These are phyloP conservation scores for Scolopax mira DNA, from an alignment of 2,113 vertebrate species.

Conservation along the genomic window DNA sequence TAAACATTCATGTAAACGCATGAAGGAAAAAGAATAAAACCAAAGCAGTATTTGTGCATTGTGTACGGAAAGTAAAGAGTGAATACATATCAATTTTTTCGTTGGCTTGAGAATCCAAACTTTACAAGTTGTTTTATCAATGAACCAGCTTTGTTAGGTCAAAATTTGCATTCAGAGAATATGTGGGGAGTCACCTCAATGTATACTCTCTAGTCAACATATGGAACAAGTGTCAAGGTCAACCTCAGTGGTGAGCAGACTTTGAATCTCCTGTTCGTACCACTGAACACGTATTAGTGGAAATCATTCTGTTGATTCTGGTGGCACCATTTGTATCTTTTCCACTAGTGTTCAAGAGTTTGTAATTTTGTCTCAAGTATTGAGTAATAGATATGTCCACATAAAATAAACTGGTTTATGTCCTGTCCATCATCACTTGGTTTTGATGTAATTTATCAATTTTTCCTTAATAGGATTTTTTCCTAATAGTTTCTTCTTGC, in stretches of 20 bases:
- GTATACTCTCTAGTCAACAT: neutral
- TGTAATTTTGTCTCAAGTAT: neutral
- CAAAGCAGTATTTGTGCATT: neutral
- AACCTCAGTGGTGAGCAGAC: neutral
- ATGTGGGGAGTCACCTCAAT: neutral
- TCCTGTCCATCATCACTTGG: accelerated
- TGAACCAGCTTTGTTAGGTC: neutral
- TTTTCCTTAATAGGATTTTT: neutral
- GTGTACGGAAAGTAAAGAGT: neutral
- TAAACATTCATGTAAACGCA: neutral
- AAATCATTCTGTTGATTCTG: neutral
- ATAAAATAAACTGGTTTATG: neutral
- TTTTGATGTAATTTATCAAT: neutral
- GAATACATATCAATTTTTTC: accelerated
- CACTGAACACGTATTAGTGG: neutral
- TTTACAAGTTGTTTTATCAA: neutral
- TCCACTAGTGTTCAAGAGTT: neutral
- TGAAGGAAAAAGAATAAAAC: neutral
- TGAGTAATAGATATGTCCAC: neutral
- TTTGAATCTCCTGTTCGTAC: neutral
- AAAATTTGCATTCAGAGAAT: neutral
- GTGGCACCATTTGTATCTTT: neutral
- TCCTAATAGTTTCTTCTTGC: neutral
- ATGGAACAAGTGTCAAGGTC: neutral
- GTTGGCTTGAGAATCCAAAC: neutral